Evolutionary conservation across 2,888 invertebrate genomes (phyloP).

Genomic region (Artemia sinica): DNA sequence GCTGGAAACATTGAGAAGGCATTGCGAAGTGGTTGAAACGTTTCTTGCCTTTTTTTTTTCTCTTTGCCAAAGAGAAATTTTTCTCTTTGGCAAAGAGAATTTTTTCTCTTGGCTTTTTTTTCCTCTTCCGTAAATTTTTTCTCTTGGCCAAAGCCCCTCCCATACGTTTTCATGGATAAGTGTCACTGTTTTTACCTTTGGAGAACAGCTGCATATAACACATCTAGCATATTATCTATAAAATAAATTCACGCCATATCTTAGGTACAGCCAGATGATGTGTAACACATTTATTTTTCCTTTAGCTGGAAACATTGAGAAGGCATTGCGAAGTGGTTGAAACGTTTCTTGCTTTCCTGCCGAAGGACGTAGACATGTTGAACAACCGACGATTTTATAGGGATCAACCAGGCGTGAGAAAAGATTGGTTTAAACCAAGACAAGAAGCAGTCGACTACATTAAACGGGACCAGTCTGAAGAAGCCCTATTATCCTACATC

Average conservation of each 20-base stretch:
- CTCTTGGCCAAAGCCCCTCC: no score
- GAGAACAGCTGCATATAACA: no score
- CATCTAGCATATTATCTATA: no score
- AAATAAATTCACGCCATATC: no score
- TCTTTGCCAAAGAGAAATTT: no score
- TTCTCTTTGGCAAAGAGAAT: no score
- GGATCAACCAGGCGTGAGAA: constrained; percentile 7
- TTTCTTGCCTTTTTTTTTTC: background rate
- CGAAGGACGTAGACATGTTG: background rate
- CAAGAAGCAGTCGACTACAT: background rate
- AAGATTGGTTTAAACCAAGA: constrained; percentile 8
- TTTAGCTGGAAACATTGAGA: background rate
- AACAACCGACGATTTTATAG: background rate
- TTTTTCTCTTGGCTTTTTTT: no score
- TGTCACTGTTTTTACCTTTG: no score
- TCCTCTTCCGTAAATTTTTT: no score
- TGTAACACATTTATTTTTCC: background rate
- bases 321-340: constrained; percentile 7
- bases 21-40: background rate
- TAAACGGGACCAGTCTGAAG: constrained; percentile 9
- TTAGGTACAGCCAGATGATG: no score
- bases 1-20: background rate
- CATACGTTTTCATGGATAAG: no score
- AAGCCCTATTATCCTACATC: background rate
- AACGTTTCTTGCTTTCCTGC: background rate